These are phyloP conservation scores for Drosophila formosana DNA, from an alignment of 2,888 invertebrate genomes.

Conservation along the genomic window DNA sequence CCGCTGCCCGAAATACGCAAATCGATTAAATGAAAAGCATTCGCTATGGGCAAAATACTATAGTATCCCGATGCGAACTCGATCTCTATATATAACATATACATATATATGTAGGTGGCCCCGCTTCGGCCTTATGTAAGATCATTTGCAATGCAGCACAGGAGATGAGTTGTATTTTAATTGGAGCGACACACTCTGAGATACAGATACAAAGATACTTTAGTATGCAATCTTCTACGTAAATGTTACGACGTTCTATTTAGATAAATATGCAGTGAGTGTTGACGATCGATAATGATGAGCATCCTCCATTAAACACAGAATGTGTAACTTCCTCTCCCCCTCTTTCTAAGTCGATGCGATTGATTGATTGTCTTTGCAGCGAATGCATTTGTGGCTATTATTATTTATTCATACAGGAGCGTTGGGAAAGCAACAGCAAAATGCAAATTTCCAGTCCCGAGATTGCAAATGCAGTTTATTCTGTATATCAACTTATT, in stretches of 20 bases:
- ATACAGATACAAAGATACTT: slow-evolving; percentile 9
- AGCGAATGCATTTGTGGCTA: background rate
- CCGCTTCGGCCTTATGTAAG: slow-evolving; percentile 66
- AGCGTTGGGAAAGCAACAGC: slow-evolving; percentile 4
- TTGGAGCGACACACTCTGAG: slow-evolving; percentile 57
- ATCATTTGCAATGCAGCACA: slow-evolving; percentile 76
- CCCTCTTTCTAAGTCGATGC: background rate
- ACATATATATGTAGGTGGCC: slow-evolving; percentile 20
- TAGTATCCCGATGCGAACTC: background rate
- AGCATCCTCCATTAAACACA: slow-evolving; percentile 55
- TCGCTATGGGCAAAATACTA: slow-evolving; percentile 6
- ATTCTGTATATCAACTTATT: background rate
- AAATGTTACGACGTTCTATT: slow-evolving; percentile 45
- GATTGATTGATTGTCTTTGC: slow-evolving; percentile 13
- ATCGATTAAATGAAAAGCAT: slow-evolving; percentile 69
- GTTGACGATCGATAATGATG: slow-evolving; percentile 41
- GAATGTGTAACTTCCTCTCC: slow-evolving; percentile 46
- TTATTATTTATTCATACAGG: slow-evolving; percentile 28
- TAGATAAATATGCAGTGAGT: slow-evolving; percentile 30
- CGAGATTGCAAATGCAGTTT: background rate
- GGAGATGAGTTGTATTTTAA: slow-evolving; percentile 76
- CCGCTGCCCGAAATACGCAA: slow-evolving; percentile 78
- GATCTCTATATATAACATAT: background rate
- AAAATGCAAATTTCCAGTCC: slow-evolving; percentile 5
- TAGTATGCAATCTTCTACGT: slow-evolving; percentile 12